phyloP scores from a whole-genome alignment of 2,888 invertebrate genomes.

The Drosophila birchii region DNA sequence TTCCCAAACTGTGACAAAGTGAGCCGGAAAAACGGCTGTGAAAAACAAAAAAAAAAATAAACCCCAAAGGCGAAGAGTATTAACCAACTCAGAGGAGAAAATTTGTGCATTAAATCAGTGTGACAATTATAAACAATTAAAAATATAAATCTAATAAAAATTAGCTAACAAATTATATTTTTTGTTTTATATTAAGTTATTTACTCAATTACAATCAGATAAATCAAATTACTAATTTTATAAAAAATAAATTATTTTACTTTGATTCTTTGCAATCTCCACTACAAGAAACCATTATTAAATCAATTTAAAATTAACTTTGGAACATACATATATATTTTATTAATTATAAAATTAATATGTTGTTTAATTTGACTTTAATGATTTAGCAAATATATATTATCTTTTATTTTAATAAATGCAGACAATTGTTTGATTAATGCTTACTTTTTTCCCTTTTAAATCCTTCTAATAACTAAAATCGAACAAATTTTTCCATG shows the following conservation, averaged over 20 bases:
- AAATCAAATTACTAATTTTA: background rate
- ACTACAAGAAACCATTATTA: background rate
- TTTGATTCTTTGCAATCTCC: background rate
- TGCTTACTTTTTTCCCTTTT: background rate
- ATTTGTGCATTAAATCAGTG: slow-evolving; percentile 21
- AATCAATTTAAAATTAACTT: background rate
- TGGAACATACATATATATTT: background rate
- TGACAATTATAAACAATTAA: slow-evolving; percentile 2
- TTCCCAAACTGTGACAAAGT: slow-evolving; percentile 29
- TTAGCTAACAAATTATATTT: background rate
- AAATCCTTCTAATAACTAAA: background rate
- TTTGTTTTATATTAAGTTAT: background rate
- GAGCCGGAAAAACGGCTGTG: slow-evolving; percentile 15
- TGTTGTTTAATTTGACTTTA: background rate
- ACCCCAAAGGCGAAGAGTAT: background rate
- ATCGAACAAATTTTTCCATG: background rate
- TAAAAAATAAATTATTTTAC: too few relatives aligned
- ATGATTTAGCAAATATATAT: too few relatives aligned
- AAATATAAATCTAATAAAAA: background rate
- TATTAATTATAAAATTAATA: background rate
- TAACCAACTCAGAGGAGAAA: slow-evolving; percentile 6
- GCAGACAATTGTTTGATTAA: background rate
- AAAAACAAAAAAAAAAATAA: slow-evolving; percentile 2
- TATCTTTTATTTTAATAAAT: background rate
- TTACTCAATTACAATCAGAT: background rate